These are phyloP conservation scores for Amblyraja radiata DNA, from an alignment of 2,797 vertebrate species.

Conservation along the genomic window DNA sequence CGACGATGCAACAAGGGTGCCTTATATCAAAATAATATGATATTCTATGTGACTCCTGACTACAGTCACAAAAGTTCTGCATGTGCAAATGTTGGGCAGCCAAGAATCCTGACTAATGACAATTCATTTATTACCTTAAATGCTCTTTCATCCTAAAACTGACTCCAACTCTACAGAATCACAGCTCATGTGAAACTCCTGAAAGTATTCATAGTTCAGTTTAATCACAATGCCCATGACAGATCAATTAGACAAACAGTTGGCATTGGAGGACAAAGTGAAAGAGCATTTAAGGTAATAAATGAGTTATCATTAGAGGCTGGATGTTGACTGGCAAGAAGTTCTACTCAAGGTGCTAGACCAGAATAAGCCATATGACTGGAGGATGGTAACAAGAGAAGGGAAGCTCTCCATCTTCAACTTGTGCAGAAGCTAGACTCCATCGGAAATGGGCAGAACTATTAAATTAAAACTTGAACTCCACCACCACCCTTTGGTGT, in stretches of 20 bases:
- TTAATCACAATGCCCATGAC: too few species aligned
- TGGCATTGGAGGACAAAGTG: too few species aligned
- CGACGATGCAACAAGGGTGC: not conserved
- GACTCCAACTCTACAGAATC: too few species aligned
- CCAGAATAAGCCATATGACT: not conserved
- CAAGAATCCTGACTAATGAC: not conserved
- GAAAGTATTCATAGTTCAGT: too few species aligned
- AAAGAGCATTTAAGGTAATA: too few species aligned
- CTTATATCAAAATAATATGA: not conserved
- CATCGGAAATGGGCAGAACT: not conserved
- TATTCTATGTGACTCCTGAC: not conserved
- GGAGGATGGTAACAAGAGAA: not conserved
- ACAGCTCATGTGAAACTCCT: too few species aligned
- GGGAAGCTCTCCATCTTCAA: not conserved
- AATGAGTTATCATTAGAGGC: too few species aligned
- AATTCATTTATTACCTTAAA: not conserved
- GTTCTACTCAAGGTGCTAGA: not conserved
- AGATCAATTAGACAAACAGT: too few species aligned
- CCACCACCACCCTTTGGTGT: not conserved
- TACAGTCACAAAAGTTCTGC: not conserved
- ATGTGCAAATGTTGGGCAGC: not conserved
- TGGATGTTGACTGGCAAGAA: not conserved
- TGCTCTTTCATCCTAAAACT: too few species aligned
- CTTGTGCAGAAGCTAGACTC: not conserved
- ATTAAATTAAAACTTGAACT: not conserved